These are phyloP conservation scores for Thecophora atra DNA, from an alignment of 2,888 invertebrate genomes.

Conservation along the genomic window DNA sequence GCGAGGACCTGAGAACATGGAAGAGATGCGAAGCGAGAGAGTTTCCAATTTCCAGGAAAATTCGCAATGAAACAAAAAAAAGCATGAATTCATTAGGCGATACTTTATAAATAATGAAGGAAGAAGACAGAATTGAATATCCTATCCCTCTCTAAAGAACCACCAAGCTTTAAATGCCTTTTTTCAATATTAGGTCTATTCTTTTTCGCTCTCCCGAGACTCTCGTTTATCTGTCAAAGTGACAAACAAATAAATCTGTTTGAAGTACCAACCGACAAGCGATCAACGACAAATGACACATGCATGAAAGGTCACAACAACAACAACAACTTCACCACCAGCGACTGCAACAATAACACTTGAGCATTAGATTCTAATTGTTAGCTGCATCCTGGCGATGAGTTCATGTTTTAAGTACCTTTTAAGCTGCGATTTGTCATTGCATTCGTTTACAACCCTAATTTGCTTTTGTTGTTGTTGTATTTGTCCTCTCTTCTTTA, in stretches of 20 bases:
- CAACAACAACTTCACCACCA: not conserved
- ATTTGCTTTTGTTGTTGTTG: not conserved
- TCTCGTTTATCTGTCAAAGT: conserved; percentile 14
- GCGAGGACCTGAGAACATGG: too few relatives aligned
- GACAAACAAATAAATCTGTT: conserved; percentile 24
- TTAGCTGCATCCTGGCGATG: not conserved
- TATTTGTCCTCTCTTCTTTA: not conserved
- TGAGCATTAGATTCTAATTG: not conserved
- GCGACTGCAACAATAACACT: not conserved
- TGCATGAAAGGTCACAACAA: conserved; percentile 5
- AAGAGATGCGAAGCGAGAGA: too few relatives aligned
- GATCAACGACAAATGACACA: not conserved
- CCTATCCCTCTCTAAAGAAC: too few relatives aligned
- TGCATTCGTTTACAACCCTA: conserved; percentile 2
- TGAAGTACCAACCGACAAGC: conserved; percentile 16
- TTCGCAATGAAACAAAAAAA: too few relatives aligned
- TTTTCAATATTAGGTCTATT: not conserved
- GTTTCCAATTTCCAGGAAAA: too few relatives aligned
- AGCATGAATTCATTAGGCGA: too few relatives aligned
- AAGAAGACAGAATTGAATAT: too few relatives aligned
- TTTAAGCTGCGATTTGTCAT: conserved; percentile 29
- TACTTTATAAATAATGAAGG: too few relatives aligned
- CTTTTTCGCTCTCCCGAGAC: not conserved
- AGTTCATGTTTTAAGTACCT: conserved; percentile 2
- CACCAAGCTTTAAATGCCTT: not conserved